Evolutionary conservation across 2,888 invertebrate species (phyloP), one percentile per base, ranked within the genome.

Genomic region (Andrena flavipes): DNA sequence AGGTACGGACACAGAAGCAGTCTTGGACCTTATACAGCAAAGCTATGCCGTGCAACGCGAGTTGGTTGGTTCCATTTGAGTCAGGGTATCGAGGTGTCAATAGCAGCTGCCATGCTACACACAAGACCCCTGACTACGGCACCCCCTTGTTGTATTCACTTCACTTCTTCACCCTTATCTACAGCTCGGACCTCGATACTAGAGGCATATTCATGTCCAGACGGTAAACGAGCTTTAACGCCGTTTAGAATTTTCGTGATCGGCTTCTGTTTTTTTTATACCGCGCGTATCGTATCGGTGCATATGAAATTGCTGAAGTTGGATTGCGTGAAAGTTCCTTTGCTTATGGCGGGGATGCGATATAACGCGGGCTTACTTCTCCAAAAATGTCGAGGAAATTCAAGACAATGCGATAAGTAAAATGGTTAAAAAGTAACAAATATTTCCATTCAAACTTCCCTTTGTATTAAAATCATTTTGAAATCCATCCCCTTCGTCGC

Each of bases 31-130:
- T 82, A 85, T 80, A 90, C 84, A 87, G 85, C 84, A 84, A 82
- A 90, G 88, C 88, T 87, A 87, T 86, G 90, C 86, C 84, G 80
- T 85, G 84, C 84, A 85, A 87, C 84, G 89, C 89, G 90, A 90
- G 91, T 89, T 90, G 90, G 91, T 91, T 90, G 91, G 91, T 93
- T 93, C 91, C 91, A 92, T 93, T 92, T 92, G 91, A 93, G 92
- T 91, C 91, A 90, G 92, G 91, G 92, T 93, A 93, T 92, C 92
- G 93, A 93, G 93, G 93, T 93, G 93, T 93, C 93, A 93, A 93
- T 93, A 93, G 92, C 93, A 93, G 93, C 93, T 93, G 93, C 92
- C 91, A 90, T 90, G 91, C 90, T 90, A 91, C 92, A 91, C 91
- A 92, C 91, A 91, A 91, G 91, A 91, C 89, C 91, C 91, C 90